A percentile compares a stretch with the other conserved stretches of the same genome.
Evolutionary conservation across 2,888 invertebrate species (phyloP).

Genomic region (Hybos culiciformis): DNA sequence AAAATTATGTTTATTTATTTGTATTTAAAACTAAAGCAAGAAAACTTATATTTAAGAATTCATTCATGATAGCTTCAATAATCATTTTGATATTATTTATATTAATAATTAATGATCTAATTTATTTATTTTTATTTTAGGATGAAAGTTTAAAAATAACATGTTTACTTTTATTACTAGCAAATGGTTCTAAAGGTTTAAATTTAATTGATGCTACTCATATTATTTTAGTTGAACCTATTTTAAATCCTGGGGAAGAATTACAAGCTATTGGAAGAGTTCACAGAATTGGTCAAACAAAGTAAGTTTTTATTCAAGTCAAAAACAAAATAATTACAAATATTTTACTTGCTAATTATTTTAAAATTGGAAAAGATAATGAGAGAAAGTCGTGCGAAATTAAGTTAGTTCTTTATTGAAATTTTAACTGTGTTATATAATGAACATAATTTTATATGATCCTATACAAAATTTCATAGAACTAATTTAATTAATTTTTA

Average conservation of each 20-base stretch:
- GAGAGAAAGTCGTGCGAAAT: not conserved
- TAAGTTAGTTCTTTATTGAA: not conserved
- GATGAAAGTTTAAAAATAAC: conserved; percentile 35
- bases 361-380: conserved; percentile 24
- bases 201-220: conserved; percentile 69
- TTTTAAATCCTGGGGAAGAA: conserved; percentile 57
- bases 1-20: too few relatives aligned
- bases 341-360: not conserved
- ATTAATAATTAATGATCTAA: too few relatives aligned
- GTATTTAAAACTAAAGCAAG: too few relatives aligned
- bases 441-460: too few relatives aligned
- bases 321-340: conserved; percentile 8
- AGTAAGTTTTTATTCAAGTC: not conserved
- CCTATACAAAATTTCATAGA: too few relatives aligned
- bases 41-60: too few relatives aligned
- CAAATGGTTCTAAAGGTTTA: conserved; percentile 59
- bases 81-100: too few relatives aligned
- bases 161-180: conserved; percentile 51
- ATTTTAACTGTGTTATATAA: conserved; percentile 23
- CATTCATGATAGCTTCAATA: too few relatives aligned
- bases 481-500: too few relatives aligned
- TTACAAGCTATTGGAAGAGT: conserved; percentile 64
- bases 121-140: conserved; percentile 19
- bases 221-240: conserved; percentile 59
- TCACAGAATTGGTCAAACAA: conserved; percentile 66